Base-by-base conservation (phyloP, 2,113 vertebrate species). In the Barbus barbus region DNA sequence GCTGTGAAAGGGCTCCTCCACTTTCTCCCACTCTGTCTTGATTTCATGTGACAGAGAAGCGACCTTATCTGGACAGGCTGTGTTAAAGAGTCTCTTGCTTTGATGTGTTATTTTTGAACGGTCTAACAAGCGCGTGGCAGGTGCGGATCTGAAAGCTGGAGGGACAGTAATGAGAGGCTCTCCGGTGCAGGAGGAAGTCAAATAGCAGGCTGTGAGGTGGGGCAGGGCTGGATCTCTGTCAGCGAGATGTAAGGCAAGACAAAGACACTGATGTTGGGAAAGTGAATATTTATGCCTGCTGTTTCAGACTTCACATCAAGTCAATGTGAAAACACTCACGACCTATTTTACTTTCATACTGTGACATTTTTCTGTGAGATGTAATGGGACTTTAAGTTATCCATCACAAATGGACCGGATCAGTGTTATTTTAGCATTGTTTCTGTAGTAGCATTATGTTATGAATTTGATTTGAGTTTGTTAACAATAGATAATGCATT, bases 41-140 rank as follows among this genome's bases (percentile, higher is more conserved):
- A 91, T 91, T 92, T 89, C 83, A 90, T 88, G 89, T 91, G 92
- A 92, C 92, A 91, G 92, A 87, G 88, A 28, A 87, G 91, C 82
- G 83, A 84, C 83, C 90, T 92, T 93, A 92, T 93, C 90, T 90
- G 87, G 83, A 89, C 84, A 84, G 87, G 85, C 88, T 79, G 87
- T 79, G 89, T 91, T 92, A 89, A 91, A 91, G 91, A 89, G 90
- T 88, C 86, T 83, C 89, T 80, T 81, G 88, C 87, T 89, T 87
- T 86, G 90, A 92, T 90, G 44, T 78, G 46, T 91, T 93, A 67
- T 89, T 91, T 91, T 87, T 76, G 72, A 65, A 81, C 85, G 56
- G 82, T 89, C 88, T 90, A 86, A 90, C 86, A 87, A 91, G 90
- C 89, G 80, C 89, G 71, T 90, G 89, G 89, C 82, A 36, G 26